Conservation (phyloP, 1,140 invertebrate genomes). For the Rhynchophorus ferrugineus region DNA sequence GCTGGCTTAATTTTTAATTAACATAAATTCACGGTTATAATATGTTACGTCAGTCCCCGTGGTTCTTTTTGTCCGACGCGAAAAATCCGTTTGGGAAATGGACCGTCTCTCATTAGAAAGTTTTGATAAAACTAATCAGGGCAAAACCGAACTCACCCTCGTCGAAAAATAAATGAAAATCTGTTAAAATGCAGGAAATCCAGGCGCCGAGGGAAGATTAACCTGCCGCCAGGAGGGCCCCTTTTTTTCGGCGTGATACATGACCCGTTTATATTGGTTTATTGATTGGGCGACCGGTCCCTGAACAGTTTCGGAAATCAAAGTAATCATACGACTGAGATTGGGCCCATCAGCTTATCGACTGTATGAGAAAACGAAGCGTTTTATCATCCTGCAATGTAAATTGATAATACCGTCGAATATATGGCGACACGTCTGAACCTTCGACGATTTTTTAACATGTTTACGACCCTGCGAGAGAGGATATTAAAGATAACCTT, state of each 20-base stretch:
- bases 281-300: not conserved
- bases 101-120: not conserved
- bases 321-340: not conserved
- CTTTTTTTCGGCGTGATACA: not conserved
- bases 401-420: too few species aligned
- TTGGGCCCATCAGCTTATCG: not conserved
- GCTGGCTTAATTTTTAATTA: too few species aligned
- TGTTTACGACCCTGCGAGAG: too few species aligned
- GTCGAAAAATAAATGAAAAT: not conserved
- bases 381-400: too few species aligned
- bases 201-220: not conserved
- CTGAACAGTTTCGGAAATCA: not conserved
- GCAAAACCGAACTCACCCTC: not conserved
- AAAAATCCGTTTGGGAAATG: not conserved
- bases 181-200: not conserved
- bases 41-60: too few species aligned
- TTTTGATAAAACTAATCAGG: not conserved
- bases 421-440: too few species aligned
- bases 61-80: too few species aligned
- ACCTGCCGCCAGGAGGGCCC: not conserved
- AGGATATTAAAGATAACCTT: too few species aligned
- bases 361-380: not conserved
- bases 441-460: too few species aligned
- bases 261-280: not conserved
- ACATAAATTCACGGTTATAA: too few species aligned